Evolutionary conservation across 2,888 invertebrate genomes (phyloP).

Genomic region (Dasypogon diadema): DNA sequence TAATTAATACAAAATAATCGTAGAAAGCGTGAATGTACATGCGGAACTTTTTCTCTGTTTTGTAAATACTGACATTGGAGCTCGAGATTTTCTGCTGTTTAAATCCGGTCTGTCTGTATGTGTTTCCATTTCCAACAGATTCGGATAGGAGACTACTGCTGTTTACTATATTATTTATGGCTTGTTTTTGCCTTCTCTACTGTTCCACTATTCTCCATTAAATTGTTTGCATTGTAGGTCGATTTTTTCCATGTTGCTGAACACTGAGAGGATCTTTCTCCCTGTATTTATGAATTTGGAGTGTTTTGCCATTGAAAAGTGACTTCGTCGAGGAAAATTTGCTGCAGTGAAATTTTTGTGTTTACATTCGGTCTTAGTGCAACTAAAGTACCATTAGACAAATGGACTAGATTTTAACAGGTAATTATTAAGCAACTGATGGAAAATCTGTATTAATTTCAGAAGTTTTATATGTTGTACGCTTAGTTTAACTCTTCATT

Average conservation of each 20-base stretch:
- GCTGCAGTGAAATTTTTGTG: constrained; percentile 21
- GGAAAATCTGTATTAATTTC: too few relatives aligned
- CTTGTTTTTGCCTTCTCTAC: neutral
- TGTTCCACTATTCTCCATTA: constrained; percentile 5
- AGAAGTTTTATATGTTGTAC: too few relatives aligned
- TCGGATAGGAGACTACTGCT: neutral
- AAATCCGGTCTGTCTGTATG: constrained; percentile 4
- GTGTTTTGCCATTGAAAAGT: constrained; percentile 23
- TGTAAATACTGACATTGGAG: neutral
- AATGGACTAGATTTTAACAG: neutral
- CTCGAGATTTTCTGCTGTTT: neutral
- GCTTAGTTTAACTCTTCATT: too few relatives aligned
- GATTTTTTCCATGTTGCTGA: constrained; percentile 35
- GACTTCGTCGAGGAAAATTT: constrained; percentile 28
- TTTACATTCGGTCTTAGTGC: constrained; percentile 20
- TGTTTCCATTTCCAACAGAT: neutral
- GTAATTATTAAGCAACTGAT: too few relatives aligned
- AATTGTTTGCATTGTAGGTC: constrained; percentile 39
- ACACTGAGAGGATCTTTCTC: constrained; percentile 26
- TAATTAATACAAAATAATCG: constrained; percentile 45
- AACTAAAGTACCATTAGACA: constrained; percentile 10
- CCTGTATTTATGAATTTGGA: constrained; percentile 17
- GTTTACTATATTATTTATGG: constrained; percentile 19
- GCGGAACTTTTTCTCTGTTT: constrained; percentile 16
- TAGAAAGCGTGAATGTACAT: constrained; percentile 20